Conservation (phyloP, 30 jellyfish, hydroid and myxozoan genomes). For the Turritopsis rubra region DNA sequence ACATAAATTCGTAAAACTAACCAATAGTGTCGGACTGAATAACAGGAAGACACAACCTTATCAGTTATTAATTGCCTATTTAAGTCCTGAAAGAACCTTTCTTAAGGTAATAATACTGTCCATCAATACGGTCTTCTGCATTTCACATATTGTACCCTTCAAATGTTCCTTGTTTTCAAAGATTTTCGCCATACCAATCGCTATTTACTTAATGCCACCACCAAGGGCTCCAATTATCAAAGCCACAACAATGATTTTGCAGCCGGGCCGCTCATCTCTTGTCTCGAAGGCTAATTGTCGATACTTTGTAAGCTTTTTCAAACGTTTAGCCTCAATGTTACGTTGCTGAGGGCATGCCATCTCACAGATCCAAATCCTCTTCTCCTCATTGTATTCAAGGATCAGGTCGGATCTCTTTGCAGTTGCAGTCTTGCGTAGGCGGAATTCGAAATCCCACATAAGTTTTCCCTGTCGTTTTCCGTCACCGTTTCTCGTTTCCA, state of each 20-base stretch:
- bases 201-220: neutral
- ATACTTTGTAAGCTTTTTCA: neutral
- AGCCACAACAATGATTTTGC: neutral
- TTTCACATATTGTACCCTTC: too few species aligned
- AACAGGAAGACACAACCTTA: too few species aligned
- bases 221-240: neutral
- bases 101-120: too few species aligned
- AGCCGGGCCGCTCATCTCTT: neutral
- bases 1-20: too few species aligned
- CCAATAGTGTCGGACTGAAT: too few species aligned
- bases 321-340: neutral
- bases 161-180: too few species aligned
- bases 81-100: too few species aligned
- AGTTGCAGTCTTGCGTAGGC: neutral
- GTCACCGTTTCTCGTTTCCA: too few species aligned
- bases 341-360: neutral
- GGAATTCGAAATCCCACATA: neutral
- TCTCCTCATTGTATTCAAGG: neutral
- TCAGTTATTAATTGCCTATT: too few species aligned
- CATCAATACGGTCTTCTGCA: too few species aligned
- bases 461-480: too few species aligned
- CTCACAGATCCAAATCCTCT: neutral
- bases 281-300: neutral
- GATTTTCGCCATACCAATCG: too few species aligned
- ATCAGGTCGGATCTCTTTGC: slow-evolving; percentile 1